Evolutionary conservation across 2,797 vertebrate species (phyloP), one percentile per base, ranked within the genome.

Genomic region (Smutsia gigantea): DNA sequence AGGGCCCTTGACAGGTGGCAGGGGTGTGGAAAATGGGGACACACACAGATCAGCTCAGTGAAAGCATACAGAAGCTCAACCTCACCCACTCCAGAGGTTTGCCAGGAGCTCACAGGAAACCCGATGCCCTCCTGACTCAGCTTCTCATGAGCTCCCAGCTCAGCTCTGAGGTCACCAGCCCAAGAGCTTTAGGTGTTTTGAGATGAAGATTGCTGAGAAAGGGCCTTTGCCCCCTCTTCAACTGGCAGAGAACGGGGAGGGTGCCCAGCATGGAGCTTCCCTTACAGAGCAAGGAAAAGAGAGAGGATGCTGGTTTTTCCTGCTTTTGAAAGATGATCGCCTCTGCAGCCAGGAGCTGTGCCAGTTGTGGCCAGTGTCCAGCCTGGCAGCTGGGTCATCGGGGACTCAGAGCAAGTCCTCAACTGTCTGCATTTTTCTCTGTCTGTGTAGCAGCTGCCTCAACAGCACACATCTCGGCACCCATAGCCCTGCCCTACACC

Each of bases 331-430:
- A 96, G 84, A 90, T 8, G 81, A 96, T 81, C 72, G 0, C 53
- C 39, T 89, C 90, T 66, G 1, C 0, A 87, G 64, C 71, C 81
- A 55, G 1, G 61, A 89, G 89, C 63, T 0, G 46, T 53, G 86
- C 74, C 96, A 1, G 0, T 37, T 87, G 64, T 66, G n/a, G 66
- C 49, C 77, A 0, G 12, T 1, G 27, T 71, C 0, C 0, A 72
- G 57, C 3, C 63, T 85, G n/a, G 96, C 97, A 97, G 92, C 93
- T 5, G 14, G 96, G 94, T 97, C 95, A 84, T 37, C 39, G 78
- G 93, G 37, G 91, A 95, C 69, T 55, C 51, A 7, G 0, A 0
- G 68, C 66, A 57, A 0, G 0, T 71, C 37, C 12, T 93, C 90
- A 84, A 95, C 94, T 97, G 96, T 88, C 78, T 90, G 25, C 27